Conservation (phyloP, 2,888 invertebrate species). For the Drosophila parthenogenetica region DNA sequence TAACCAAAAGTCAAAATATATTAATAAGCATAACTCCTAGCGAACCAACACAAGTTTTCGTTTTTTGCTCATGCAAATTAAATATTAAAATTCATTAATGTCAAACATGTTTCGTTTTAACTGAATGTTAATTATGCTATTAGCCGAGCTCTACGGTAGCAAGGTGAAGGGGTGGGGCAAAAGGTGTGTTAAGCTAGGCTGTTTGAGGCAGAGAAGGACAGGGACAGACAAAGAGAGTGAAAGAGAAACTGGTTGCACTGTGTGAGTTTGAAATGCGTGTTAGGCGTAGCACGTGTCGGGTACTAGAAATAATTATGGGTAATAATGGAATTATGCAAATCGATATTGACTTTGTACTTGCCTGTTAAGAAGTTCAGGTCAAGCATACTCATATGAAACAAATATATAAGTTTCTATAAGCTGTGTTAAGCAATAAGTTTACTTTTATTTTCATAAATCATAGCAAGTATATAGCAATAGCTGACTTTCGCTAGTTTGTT, state of each 20-base stretch:
- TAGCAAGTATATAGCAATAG: too few species aligned
- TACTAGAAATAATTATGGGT: slow-evolving; percentile 7
- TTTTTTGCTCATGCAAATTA: slow-evolving; percentile 41
- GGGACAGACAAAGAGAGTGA: neutral
- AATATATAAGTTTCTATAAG: neutral
- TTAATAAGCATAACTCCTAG: neutral
- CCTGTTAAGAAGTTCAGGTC: neutral
- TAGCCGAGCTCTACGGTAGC: slow-evolving; percentile 25
- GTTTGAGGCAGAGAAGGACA: neutral
- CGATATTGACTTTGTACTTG: slow-evolving; percentile 15
- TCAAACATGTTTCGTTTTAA: slow-evolving; percentile 68
- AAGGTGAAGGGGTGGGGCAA: neutral
- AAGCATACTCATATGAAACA: neutral
- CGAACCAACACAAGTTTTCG: neutral
- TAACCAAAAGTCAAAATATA: too few species aligned
- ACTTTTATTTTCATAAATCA: neutral
- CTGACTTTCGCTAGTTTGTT: too few species aligned
- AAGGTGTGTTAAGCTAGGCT: too few species aligned
- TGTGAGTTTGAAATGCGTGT: slow-evolving; percentile 17
- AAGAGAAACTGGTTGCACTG: neutral
- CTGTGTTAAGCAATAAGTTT: neutral
- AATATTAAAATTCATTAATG: slow-evolving; percentile 65
- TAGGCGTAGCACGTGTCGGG: slow-evolving; percentile 31
- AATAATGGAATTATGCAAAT: slow-evolving; percentile 38
- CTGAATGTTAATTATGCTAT: slow-evolving; percentile 65